Evolutionary conservation across 1,140 invertebrate species (phyloP), one percentile per base, ranked within the genome.

Genomic region (Orchesella cincta): DNA sequence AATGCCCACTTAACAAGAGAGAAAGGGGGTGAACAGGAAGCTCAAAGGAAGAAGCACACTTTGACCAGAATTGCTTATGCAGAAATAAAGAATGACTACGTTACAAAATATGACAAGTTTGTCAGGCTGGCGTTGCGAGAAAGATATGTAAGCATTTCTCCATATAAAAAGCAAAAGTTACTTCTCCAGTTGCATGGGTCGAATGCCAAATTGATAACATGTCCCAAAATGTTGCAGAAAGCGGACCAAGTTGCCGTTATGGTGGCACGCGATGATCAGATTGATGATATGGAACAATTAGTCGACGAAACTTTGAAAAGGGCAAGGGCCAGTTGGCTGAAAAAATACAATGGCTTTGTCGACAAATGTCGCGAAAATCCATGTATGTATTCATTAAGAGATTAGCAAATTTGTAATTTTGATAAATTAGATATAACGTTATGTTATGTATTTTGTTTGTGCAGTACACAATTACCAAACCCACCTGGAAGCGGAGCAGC

Each of bases 71-170:
- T 67, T 18, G 26, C 28, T 33, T 67, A 67, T n/a, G 62, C 62
- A 14, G 62, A 67, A n/a, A 29, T 23, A 2, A 67, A 67, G 23
- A 67, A 67, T 67, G 26, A 29, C 33, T 67, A 67, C 33, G 62
- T 67, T 12, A 31, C 28, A 8, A 67, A 67, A 67, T 67, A 67
- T 29, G 62, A 67, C 62, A 33, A 67, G 31, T 67, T 67, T 67
- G 62, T 67, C 1, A 8, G 31, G 14, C 8, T 67, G 62, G 62
- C 62, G 8, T n/a, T 67, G 26, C 2, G 29, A 1, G 62, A 67
- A n/a, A 67, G 62, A 67, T 67, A 31, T 31, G 62, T 67, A 67
- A 29, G 26, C 8, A 31, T 16, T 31, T 14, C n/a, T n/a, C n/a
- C n/a, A n/a, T n/a, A n/a, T n/a, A n/a, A n/a, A n/a, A n/a, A n/a